Percentiles rank a stretch among this genome's conserved stretches.
phyloP scores from a whole-genome alignment of 2,113 vertebrate genomes.

The Pyxicephalus adspersus region DNA sequence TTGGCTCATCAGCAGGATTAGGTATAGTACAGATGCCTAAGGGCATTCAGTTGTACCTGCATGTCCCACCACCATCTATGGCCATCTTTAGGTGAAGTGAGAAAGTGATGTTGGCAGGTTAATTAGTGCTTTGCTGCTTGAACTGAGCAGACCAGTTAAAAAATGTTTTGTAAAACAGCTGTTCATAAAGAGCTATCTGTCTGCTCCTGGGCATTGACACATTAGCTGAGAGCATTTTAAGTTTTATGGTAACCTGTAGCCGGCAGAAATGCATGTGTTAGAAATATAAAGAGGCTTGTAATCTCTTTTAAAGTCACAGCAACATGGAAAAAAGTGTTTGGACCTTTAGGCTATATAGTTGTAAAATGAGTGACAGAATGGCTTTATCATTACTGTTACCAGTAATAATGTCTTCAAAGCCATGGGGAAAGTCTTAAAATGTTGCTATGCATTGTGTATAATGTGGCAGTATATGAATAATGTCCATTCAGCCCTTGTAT shows the following conservation, averaged over 20 bases:
- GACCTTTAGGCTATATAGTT: conserved; percentile 4
- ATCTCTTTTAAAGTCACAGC: conserved; percentile 28
- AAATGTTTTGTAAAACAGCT: conserved; percentile 23
- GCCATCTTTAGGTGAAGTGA: too few relatives aligned
- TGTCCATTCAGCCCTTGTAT: too few relatives aligned
- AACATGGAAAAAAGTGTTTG: not conserved
- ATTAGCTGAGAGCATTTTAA: conserved; percentile 12
- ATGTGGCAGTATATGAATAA: too few relatives aligned
- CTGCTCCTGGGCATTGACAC: conserved; percentile 27
- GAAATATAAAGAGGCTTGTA: conserved; percentile 32
- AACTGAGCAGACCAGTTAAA: conserved; percentile 23
- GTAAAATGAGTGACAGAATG: not conserved
- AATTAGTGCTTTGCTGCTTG: not conserved
- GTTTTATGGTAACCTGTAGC: conserved; percentile 42
- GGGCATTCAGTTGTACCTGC: too few relatives aligned
- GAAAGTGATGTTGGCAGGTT: not conserved
- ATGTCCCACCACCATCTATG: too few relatives aligned
- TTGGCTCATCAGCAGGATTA: too few relatives aligned
- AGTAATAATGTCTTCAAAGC: too few relatives aligned
- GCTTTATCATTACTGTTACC: too few relatives aligned
- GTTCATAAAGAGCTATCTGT: conserved; percentile 14
- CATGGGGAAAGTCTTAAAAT: too few relatives aligned
- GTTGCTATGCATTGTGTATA: too few relatives aligned
- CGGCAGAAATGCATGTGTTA: conserved; percentile 37
- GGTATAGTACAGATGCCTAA: too few relatives aligned